A percentile compares a stretch with the other conserved stretches of the same genome.
phyloP scores from a whole-genome alignment of 2,888 invertebrate species.

The Galerucella nymphaeae region DNA sequence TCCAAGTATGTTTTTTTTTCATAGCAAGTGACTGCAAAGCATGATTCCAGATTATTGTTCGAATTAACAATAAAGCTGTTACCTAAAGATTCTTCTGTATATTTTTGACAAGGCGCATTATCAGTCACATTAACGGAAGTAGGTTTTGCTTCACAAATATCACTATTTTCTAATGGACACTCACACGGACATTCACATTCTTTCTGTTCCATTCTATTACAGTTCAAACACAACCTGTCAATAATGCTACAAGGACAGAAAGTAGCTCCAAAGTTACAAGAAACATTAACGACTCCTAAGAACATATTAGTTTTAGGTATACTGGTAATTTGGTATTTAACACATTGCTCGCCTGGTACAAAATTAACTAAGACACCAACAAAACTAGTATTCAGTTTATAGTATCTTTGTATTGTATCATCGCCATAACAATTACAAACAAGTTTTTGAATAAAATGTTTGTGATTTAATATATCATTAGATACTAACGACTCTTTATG shows the following conservation, averaged over 20 bases:
- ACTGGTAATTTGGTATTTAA: constrained; percentile 84
- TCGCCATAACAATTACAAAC: constrained; percentile 88
- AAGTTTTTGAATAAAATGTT: constrained; percentile 83
- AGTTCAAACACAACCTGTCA: constrained; percentile 89
- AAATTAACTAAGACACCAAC: constrained; percentile 82
- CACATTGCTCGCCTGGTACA: constrained; percentile 88
- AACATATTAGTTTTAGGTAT: constrained; percentile 90
- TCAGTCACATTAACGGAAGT: constrained; percentile 51
- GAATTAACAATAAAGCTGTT: constrained; percentile 47
- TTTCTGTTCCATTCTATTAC: constrained; percentile 92
- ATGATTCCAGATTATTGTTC: constrained; percentile 66
- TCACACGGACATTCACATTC: constrained; percentile 97
- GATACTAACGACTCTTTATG: constrained; percentile 91
- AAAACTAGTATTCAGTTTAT: constrained; percentile 84
- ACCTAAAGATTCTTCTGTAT: constrained; percentile 50
- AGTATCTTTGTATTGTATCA: constrained; percentile 84
- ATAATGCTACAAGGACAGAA: constrained; percentile 95
- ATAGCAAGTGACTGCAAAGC: constrained; percentile 78
- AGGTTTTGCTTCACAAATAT: constrained; percentile 53
- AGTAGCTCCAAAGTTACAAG: constrained; percentile 81
- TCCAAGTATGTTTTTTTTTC: constrained; percentile 72
- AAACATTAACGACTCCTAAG: constrained; percentile 88
- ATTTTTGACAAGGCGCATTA: constrained; percentile 58
- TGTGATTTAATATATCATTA: constrained; percentile 89
- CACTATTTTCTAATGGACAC: constrained; percentile 70